A percentile compares a stretch with the other conserved stretches of the same genome.
These are phyloP conservation scores for Rhopilema esculentum DNA, from an alignment of 30 jellyfish, hydroid and myxozoan species.

Conservation along the genomic window DNA sequence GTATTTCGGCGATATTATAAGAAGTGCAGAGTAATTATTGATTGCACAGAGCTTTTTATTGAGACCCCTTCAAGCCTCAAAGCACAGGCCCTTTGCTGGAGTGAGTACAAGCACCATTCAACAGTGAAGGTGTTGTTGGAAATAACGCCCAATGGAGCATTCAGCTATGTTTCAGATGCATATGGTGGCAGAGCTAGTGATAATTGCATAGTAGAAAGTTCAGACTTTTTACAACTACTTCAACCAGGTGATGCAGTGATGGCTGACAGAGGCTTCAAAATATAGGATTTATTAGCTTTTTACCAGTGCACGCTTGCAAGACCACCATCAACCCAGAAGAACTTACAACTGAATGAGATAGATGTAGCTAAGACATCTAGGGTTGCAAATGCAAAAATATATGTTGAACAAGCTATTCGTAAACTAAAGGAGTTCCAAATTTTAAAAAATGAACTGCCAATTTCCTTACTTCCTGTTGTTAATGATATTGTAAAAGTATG, in stretches of 20 bases:
- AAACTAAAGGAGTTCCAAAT: constrained; percentile 18
- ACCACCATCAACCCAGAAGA: constrained; percentile 34
- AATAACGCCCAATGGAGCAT: constrained; percentile 60
- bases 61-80: constrained; percentile 50
- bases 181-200: constrained; percentile 65
- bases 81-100: constrained; percentile 26
- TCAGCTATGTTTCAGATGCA: constrained; percentile 27
- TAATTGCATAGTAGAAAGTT: constrained; percentile 10
- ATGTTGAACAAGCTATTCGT: constrained; percentile 48
- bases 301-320: constrained; percentile 39
- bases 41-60: constrained; percentile 34
- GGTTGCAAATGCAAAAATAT: constrained; percentile 53
- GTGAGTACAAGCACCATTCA: constrained; percentile 39
- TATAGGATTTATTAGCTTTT: constrained; percentile 16
- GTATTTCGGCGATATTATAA: constrained; percentile 26
- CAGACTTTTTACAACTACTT: constrained; percentile 37
- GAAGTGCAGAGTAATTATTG: constrained; percentile 27
- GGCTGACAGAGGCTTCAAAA: constrained; percentile 63
- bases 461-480: constrained; percentile 8
- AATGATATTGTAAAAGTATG: constrained; percentile 6
- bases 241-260: constrained; percentile 54
- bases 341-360: constrained; percentile 1
- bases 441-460: constrained; percentile 27
- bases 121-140: constrained; percentile 31
- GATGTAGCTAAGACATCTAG: constrained; percentile 38